These are phyloP conservation scores for Zaprionus lineosus DNA, from an alignment of 2,888 invertebrate genomes.

Conservation along the genomic window DNA sequence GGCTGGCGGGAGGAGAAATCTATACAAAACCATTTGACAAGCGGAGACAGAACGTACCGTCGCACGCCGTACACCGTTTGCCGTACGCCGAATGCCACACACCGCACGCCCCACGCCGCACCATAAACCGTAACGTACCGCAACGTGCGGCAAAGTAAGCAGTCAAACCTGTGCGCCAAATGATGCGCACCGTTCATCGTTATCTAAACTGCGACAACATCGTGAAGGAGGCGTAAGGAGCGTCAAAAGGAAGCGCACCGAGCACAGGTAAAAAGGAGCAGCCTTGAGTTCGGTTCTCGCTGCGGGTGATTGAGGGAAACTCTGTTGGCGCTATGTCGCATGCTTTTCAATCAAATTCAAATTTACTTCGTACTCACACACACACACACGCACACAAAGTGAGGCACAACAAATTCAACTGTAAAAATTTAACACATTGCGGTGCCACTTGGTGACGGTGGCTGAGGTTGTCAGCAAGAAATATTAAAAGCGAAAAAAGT, in stretches of 20 bases:
- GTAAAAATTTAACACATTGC: conserved; percentile 80
- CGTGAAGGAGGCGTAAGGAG: conserved; percentile 16
- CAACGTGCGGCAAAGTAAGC: conserved; percentile 70
- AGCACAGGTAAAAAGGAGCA: conserved; percentile 47
- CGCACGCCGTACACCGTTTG: not conserved
- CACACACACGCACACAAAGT: conserved; percentile 11
- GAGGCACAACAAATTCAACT: conserved; percentile 73
- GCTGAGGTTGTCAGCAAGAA: conserved; percentile 22
- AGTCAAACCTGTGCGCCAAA: conserved; percentile 70
- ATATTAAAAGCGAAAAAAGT: conserved; percentile 44
- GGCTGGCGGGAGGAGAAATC: conserved; percentile 45
- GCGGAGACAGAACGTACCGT: conserved; percentile 43
- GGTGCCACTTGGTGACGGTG: conserved; percentile 61
- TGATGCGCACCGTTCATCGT: conserved; percentile 73
- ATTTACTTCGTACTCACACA: conserved; percentile 63
- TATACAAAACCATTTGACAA: conserved; percentile 76
- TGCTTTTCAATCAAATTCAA: conserved; percentile 79
- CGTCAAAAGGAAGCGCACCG: conserved; percentile 36
- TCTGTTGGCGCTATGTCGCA: conserved; percentile 56
- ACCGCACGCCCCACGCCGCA: not conserved
- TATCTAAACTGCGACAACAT: conserved; percentile 72
- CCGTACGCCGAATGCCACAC: too few relatives aligned
- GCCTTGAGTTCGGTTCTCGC: conserved; percentile 20
- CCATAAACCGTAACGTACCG: not conserved
- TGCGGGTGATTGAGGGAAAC: conserved; percentile 16